Evolutionary conservation across 2,888 invertebrate genomes (phyloP).

Genomic region (Carpatolechia fugitivella): DNA sequence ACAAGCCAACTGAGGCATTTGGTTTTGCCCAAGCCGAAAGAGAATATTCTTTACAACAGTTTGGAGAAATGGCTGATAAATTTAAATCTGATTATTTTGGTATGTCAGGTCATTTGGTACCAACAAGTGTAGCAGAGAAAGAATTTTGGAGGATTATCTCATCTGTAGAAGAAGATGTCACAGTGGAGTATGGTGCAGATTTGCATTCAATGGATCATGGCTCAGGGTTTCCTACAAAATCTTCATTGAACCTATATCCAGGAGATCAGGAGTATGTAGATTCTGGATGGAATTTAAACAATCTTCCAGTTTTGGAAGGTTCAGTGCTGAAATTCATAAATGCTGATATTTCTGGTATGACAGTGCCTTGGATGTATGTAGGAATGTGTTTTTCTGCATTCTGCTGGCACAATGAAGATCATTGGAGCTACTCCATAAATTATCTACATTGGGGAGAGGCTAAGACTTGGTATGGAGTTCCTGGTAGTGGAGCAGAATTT

Average conservation of each 20-base stretch:
- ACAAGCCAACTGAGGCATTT: slow-evolving; percentile 84
- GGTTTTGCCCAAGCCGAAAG: slow-evolving; percentile 87
- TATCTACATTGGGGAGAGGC: slow-evolving; percentile 91
- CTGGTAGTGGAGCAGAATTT: slow-evolving; percentile 83
- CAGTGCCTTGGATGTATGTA: slow-evolving; percentile 90
- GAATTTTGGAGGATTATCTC: slow-evolving; percentile 89
- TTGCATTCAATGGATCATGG: slow-evolving; percentile 87
- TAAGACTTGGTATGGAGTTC: slow-evolving; percentile 91
- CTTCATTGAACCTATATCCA: slow-evolving; percentile 78
- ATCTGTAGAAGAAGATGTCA: slow-evolving; percentile 85
- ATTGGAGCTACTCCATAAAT: slow-evolving; percentile 91
- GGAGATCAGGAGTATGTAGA: slow-evolving; percentile 82
- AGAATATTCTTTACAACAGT: slow-evolving; percentile 85
- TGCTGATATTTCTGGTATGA: slow-evolving; percentile 86
- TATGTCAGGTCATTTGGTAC: slow-evolving; percentile 82
- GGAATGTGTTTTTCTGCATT: slow-evolving; percentile 92
- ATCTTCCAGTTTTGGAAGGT: slow-evolving; percentile 84
- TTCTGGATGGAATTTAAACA: slow-evolving; percentile 88
- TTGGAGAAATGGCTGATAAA: slow-evolving; percentile 88
- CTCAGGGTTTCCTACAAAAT: slow-evolving; percentile 86
- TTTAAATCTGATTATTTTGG: slow-evolving; percentile 88
- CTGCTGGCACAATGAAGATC: slow-evolving; percentile 92
- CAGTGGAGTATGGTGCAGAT: slow-evolving; percentile 89
- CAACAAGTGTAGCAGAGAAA: slow-evolving; percentile 81
- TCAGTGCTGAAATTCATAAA: slow-evolving; percentile 86